Base-by-base conservation (phyloP, 2,888 invertebrate genomes). In the Kuschelorhynchus macadamiae region DNA sequence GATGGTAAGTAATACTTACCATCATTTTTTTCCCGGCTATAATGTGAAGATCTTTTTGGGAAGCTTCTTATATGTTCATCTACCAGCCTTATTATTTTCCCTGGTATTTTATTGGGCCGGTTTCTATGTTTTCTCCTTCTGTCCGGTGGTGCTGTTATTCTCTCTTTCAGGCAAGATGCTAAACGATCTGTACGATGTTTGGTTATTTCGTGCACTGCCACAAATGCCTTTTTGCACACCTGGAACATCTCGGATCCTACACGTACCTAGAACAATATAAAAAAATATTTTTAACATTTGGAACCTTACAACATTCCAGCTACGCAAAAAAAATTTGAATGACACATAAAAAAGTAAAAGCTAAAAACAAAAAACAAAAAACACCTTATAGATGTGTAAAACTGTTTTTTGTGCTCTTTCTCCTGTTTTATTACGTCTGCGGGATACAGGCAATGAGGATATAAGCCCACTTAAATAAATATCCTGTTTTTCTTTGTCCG, bases 61-160 rank as follows among this genome's bases (percentile, higher is more conserved):
- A 69, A 69, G 44, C 69, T n/a, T 69, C 11, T 12, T 36, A 21
- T 70, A 30, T 70, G 70, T 18, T 62, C 62, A n/a, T 66, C 63
- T 21, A 66, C 55, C 49, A 11, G 30, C 8, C 52, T 8, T 9
- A 64, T 46, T 17, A n/a, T n/a, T n/a, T 59, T 36, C 33, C 56
- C 36, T 65, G 49, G 46, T 9, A 62, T 53, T 44, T 46, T 62
- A 12, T 62, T 62, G 5, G 53, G 46, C 21, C 62, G 11, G 20
- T 53, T 53, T 5, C 17, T n/a, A 44, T 62, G 53, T 12, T 33
- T 16, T 2, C 62, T 53, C 14, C 62, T 12, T 18, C 9, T 52
- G 17, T 52, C 52, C 11, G 52, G 52, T 49, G 47, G 21, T 44
- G 25, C 33, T n/a, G 44, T 42, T 39, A 16, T 44, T 36, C 52